Percentiles rank a stretch among this genome's conserved stretches.
Conservation (phyloP, 2,113 vertebrate species). For the Salvelinus fontinalis region DNA sequence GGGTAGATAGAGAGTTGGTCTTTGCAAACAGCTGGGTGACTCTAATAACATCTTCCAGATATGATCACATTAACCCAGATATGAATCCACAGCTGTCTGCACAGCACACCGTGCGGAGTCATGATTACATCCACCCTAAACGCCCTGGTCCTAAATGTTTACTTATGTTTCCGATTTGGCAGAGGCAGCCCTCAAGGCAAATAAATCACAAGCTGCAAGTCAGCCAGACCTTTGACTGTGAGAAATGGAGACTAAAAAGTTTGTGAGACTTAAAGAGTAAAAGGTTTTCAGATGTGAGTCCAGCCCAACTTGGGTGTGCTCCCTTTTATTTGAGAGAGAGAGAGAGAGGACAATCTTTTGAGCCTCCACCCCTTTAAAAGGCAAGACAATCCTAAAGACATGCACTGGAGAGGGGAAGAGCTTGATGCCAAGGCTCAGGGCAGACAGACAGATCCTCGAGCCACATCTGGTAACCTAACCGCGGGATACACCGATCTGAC, state of each 20-base stretch:
- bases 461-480: conserved; percentile 72
- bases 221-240: conserved; percentile 71
- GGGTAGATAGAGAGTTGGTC: conserved; percentile 6
- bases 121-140: conserved; percentile 65
- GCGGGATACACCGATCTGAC: conserved; percentile 70
- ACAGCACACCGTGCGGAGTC: conserved; percentile 57
- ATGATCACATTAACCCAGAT: conserved; percentile 56
- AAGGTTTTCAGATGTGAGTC: conserved; percentile 78
- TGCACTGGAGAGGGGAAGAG: conserved; percentile 53
- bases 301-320: conserved; percentile 76
- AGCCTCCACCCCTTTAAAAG: conserved; percentile 75
- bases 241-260: conserved; percentile 74
- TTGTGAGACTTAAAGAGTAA: conserved; percentile 69
- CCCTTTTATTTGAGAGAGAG: conserved; percentile 67
- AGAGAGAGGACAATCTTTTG: conserved; percentile 62
- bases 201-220: conserved; percentile 76
- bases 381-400: conserved; percentile 59
- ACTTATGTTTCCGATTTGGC: conserved; percentile 80
- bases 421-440: conserved; percentile 61
- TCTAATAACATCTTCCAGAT: conserved; percentile 38
- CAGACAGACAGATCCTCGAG: conserved; percentile 61
- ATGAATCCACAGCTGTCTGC: conserved; percentile 53
- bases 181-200: conserved; percentile 72
- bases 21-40: conserved; percentile 50
- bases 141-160: conserved; percentile 73